phyloP scores from a whole-genome alignment of 2,113 vertebrate genomes.

The Amblyopsis rosae region DNA sequence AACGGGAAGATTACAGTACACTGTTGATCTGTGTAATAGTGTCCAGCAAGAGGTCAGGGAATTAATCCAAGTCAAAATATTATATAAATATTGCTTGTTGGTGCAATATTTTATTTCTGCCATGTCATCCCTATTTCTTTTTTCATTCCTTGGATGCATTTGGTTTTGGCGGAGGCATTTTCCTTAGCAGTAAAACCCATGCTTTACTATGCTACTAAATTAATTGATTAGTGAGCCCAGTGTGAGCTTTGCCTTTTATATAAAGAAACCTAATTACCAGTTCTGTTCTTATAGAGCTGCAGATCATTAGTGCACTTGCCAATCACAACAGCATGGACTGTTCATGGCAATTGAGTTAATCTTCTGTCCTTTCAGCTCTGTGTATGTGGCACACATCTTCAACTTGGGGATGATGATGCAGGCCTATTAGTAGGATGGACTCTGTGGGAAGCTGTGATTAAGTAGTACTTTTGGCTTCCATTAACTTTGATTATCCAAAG shows the following conservation, averaged over 20 bases:
- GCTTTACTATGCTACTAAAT: too few relatives aligned
- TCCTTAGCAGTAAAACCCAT: too few relatives aligned
- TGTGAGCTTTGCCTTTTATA: neutral
- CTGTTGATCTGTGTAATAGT: constrained; percentile 8
- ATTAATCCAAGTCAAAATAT: constrained; percentile 8
- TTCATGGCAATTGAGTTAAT: neutral
- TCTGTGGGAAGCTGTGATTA: neutral
- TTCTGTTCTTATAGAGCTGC: neutral
- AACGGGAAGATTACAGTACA: constrained; percentile 15
- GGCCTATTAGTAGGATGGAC: neutral
- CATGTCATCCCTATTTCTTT: neutral
- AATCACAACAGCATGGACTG: neutral
- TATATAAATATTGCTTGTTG: constrained; percentile 4
- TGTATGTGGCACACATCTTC: neutral
- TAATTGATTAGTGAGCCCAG: neutral
- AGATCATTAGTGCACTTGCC: neutral
- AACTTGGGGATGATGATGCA: neutral
- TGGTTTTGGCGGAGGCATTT: too few relatives aligned
- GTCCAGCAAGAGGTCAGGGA: constrained; percentile 28
- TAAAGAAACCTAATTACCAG: neutral
- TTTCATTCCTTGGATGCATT: neutral
- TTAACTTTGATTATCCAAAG: neutral
- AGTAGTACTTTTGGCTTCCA: neutral
- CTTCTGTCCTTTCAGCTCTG: neutral
- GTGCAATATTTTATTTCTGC: constrained; percentile 2